These are phyloP conservation scores for Chloroclystis v-ata DNA, from an alignment of 2,888 invertebrate genomes.

Conservation along the genomic window DNA sequence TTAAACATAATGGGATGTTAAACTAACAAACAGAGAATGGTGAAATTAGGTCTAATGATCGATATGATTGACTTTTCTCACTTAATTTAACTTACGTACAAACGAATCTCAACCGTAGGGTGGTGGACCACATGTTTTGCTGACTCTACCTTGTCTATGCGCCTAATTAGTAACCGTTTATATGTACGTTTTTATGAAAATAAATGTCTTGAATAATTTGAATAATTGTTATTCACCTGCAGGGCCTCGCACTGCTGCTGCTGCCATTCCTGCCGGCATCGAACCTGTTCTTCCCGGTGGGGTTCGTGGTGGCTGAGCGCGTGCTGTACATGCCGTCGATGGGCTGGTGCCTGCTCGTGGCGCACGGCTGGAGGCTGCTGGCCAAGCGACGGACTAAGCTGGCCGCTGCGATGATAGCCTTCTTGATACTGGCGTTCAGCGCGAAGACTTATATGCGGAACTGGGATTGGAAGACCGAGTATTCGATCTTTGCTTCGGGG, in stretches of 20 bases:
- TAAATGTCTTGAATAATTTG: no score
- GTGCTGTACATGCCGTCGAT: conserved; percentile 98
- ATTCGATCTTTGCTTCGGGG: conserved; percentile 95
- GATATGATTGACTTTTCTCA: no score
- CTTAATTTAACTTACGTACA: no score
- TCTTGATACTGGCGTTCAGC: conserved; percentile 87
- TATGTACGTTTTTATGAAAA: no score
- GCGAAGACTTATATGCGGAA: conserved; percentile 92
- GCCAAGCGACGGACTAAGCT: conserved; percentile 81
- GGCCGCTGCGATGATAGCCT: conserved; percentile 81
- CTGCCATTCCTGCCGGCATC: conserved; percentile 97
- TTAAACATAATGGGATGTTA: no score
- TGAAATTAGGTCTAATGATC: no score
- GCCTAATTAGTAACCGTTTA: no score
- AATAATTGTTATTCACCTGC: conserved; percentile 40
- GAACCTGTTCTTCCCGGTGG: conserved; percentile 98
- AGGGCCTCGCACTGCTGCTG: conserved; percentile 91
- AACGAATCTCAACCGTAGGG: no score
- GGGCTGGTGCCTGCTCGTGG: conserved; percentile 96
- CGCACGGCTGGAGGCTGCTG: conserved; percentile 88
- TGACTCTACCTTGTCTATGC: no score
- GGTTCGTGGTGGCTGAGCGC: conserved; percentile 97
- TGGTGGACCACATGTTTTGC: no score
- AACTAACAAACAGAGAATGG: no score
- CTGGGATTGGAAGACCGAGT: conserved; percentile 96